A percentile compares a stretch with the other conserved stretches of the same genome.
Evolutionary conservation across 2,888 invertebrate genomes (phyloP).

Genomic region (Hirtodrosophila confusa): DNA sequence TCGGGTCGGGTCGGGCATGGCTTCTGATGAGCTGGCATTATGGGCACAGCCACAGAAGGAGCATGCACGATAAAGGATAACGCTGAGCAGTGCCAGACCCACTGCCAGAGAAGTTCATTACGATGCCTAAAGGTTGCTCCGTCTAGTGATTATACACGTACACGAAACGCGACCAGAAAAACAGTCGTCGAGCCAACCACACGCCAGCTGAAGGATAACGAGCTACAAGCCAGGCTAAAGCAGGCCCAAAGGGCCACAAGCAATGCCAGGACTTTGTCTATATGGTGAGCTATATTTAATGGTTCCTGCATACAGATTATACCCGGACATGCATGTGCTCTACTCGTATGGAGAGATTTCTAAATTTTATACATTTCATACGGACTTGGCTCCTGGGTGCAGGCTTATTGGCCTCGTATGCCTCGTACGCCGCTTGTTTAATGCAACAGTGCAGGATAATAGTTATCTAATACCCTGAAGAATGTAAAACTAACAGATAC

Average conservation of each 20-base stretch:
- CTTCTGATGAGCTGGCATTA: conserved; percentile 47
- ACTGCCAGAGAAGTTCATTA: conserved; percentile 25
- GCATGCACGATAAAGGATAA: conserved; percentile 39
- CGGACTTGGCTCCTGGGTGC: neutral
- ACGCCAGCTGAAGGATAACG: conserved; percentile 34
- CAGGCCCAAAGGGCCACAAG: conserved; percentile 31
- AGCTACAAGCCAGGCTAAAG: conserved; percentile 27
- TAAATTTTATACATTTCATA: conserved; percentile 24
- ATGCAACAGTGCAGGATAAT: no score
- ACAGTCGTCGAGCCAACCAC: conserved; percentile 28
- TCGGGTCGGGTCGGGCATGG: conserved; percentile 16
- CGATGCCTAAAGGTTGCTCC: conserved; percentile 37
- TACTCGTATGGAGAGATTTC: no score
- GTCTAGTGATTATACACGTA: conserved; percentile 45
- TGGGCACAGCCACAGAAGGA: conserved; percentile 30
- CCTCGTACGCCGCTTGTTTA: no score
- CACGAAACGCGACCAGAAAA: conserved; percentile 28
- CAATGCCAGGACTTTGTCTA: conserved; percentile 12
- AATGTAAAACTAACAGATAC: no score
- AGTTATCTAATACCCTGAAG: no score
- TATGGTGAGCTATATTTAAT: conserved; percentile 29
- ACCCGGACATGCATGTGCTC: conserved; percentile 1
- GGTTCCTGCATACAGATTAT: conserved; percentile 9
- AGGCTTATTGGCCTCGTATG: no score
- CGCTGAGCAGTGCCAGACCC: conserved; percentile 16